These are phyloP conservation scores for Forbesichthys papilliferus DNA, from an alignment of 2,113 vertebrate species.

Conservation along the genomic window DNA sequence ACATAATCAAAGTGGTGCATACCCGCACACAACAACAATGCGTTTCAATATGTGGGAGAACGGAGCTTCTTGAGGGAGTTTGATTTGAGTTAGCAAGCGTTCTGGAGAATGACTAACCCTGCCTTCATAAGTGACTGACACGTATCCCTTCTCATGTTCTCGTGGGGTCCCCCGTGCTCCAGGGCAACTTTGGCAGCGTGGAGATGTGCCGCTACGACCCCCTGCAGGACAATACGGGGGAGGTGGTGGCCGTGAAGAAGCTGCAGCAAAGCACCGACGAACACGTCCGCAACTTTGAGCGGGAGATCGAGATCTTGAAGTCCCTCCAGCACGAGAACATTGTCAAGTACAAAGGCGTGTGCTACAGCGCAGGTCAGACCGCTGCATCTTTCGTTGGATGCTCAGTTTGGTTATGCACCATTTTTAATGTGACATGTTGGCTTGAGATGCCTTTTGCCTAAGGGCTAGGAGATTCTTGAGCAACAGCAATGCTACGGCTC, in stretches of 20 bases:
- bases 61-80: too few species aligned
- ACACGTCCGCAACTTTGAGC: constrained; percentile 93
- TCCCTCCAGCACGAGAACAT: constrained; percentile 98
- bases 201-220: constrained; percentile 98
- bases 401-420: not conserved
- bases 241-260: constrained; percentile 97
- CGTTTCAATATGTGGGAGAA: too few species aligned
- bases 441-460: not conserved
- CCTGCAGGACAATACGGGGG: constrained; percentile 94
- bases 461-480: not conserved
- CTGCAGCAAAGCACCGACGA: constrained; percentile 95
- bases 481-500: too few species aligned
- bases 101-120: too few species aligned
- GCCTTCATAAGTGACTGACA: too few species aligned
- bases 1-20: too few species aligned
- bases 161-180: not conserved
- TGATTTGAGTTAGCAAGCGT: too few species aligned
- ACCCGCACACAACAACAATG: too few species aligned
- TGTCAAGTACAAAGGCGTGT: constrained; percentile 97
- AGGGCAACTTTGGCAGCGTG: constrained; percentile 99
- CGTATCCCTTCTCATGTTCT: not conserved
- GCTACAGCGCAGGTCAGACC: constrained; percentile 88
- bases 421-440: too few species aligned
- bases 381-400: not conserved
- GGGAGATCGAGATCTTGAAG: constrained; percentile 96